These are phyloP conservation scores for Antitype chi DNA, from an alignment of 2,888 invertebrate genomes.

Conservation along the genomic window DNA sequence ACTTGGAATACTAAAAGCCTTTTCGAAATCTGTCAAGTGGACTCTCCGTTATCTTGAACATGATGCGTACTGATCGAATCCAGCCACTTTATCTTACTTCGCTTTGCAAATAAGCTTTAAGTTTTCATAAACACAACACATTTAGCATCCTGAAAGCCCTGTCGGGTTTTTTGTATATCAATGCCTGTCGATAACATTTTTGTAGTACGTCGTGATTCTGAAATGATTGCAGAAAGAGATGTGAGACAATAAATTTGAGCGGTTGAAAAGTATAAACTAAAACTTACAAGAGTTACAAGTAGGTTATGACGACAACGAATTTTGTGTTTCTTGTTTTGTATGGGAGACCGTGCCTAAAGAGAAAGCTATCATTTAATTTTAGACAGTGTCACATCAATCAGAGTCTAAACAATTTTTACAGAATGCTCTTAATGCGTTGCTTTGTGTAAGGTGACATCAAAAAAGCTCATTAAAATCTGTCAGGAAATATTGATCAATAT, in stretches of 20 bases:
- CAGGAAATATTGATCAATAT: slow-evolving; percentile 8
- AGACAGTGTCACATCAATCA: background rate
- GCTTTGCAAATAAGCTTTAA: slow-evolving; percentile 6
- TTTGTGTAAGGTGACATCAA: background rate
- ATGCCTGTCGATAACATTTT: slow-evolving; percentile 8
- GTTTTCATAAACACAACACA: slow-evolving; percentile 7
- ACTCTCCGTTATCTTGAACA: background rate
- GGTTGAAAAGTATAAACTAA: background rate
- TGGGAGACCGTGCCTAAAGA: background rate
- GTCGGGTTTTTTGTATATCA: no score
- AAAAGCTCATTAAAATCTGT: slow-evolving; percentile 4
- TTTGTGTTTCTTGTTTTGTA: background rate
- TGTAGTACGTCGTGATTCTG: background rate
- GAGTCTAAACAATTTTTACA: background rate
- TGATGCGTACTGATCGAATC: slow-evolving; percentile 36
- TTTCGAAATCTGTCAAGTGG: slow-evolving; percentile 31
- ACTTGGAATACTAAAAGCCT: slow-evolving; percentile 33
- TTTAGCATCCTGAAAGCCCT: slow-evolving; percentile 26
- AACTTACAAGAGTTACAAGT: background rate
- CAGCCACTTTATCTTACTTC: slow-evolving; percentile 26
- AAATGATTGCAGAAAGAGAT: background rate
- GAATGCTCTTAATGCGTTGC: background rate
- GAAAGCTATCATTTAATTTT: background rate
- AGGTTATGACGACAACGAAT: background rate
- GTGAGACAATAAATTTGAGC: background rate